Evolutionary conservation across 2,888 invertebrate genomes (phyloP).

Genomic region (Desoria tigrina): DNA sequence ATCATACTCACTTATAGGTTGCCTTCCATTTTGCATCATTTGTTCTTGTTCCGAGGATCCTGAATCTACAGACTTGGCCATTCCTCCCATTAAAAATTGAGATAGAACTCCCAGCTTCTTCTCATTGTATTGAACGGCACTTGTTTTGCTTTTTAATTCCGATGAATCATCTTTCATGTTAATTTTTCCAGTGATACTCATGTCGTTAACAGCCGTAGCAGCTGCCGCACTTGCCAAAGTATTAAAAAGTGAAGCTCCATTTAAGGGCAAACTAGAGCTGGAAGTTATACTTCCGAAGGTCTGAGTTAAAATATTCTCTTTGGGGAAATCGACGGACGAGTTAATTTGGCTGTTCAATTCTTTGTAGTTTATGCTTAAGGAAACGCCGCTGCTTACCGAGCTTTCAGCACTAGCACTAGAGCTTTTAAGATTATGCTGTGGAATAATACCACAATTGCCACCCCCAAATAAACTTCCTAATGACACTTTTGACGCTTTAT

Average conservation of each 20-base stretch:
- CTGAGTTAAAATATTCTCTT: conserved; percentile 25
- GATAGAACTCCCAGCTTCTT: conserved; percentile 34
- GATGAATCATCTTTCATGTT: neutral
- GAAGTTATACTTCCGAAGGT: conserved; percentile 32
- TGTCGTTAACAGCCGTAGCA: conserved; percentile 15
- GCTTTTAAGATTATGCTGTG: neutral
- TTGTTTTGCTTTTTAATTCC: neutral
- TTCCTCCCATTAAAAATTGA: conserved; percentile 23
- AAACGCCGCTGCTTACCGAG: too few species aligned
- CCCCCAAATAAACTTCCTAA: conserved; percentile 15
- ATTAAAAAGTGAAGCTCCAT: conserved; percentile 31
- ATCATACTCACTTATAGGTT: too few species aligned
- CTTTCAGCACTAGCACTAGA: conserved; percentile 18
- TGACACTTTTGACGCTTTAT: neutral
- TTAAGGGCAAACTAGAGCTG: conserved; percentile 15
- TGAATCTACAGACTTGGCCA: too few species aligned
- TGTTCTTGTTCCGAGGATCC: too few species aligned
- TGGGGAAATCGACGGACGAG: conserved; percentile 8
- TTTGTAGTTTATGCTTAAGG: too few species aligned
- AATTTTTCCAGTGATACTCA: neutral
- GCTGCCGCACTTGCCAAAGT: conserved; percentile 27
- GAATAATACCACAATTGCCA: conserved; percentile 23
- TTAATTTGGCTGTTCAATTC: too few species aligned
- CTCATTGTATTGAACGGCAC: conserved; percentile 26
- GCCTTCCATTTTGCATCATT: too few species aligned